Evolutionary conservation across 2,888 invertebrate genomes (phyloP).

Genomic region (Coelinius sp.): DNA sequence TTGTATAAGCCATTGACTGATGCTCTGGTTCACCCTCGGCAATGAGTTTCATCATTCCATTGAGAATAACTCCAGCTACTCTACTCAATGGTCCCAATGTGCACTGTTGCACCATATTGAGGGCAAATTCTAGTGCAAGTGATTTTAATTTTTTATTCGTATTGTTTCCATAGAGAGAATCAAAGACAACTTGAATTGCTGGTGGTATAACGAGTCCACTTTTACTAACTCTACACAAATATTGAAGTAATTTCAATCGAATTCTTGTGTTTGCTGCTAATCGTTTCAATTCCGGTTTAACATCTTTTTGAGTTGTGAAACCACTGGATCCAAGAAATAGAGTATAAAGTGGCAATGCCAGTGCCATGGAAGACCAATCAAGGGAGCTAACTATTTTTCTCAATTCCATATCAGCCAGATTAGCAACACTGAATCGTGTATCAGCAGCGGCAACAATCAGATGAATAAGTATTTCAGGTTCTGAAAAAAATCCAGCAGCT

Average conservation of each 20-base stretch:
- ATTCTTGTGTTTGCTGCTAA: slow-evolving; percentile 87
- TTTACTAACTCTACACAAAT: slow-evolving; percentile 82
- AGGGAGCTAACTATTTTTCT: slow-evolving; percentile 84
- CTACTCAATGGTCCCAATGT: slow-evolving; percentile 75
- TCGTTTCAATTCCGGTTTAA: slow-evolving; percentile 79
- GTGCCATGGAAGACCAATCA: slow-evolving; percentile 82
- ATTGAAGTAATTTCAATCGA: slow-evolving; percentile 87
- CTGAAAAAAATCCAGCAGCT: slow-evolving; percentile 82
- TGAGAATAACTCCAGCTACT: slow-evolving; percentile 81
- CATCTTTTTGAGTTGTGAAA: slow-evolving; percentile 71
- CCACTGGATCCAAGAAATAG: slow-evolving; percentile 82
- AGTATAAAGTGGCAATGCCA: slow-evolving; percentile 83
- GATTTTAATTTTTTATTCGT: slow-evolving; percentile 88
- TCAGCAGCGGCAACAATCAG: slow-evolving; percentile 90
- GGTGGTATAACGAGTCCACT: slow-evolving; percentile 83
- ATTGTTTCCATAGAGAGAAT: slow-evolving; percentile 86
- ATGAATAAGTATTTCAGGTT: slow-evolving; percentile 82
- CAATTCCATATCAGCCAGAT: slow-evolving; percentile 87
- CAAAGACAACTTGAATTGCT: slow-evolving; percentile 88
- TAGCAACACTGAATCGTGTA: slow-evolving; percentile 90
- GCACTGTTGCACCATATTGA: slow-evolving; percentile 85
- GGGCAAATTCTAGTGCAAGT: slow-evolving; percentile 85
- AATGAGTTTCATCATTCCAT: slow-evolving; percentile 82
- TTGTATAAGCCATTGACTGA: slow-evolving; percentile 81
- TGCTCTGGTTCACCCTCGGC: slow-evolving; percentile 77